Conservation (phyloP, 2,888 invertebrate genomes). For the Cloeon dipterum region DNA sequence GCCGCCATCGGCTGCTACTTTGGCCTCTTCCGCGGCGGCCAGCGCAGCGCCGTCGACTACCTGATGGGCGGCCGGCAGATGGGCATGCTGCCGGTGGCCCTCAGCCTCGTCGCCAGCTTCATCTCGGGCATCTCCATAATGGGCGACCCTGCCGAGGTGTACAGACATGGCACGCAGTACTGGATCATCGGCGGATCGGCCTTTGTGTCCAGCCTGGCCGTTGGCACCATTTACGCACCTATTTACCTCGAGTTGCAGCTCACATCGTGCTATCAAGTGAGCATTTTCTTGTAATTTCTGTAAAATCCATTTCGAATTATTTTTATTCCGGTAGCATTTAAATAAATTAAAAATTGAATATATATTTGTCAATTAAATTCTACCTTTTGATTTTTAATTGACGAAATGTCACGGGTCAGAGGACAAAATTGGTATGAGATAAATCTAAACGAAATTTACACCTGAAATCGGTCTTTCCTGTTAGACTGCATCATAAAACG, state of each 20-base stretch:
- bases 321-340: too few relatives aligned
- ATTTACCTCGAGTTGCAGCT: background rate
- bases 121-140: background rate
- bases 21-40: background rate
- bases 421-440: too few relatives aligned
- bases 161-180: background rate
- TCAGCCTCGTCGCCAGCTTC: background rate
- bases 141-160: background rate
- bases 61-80: background rate
- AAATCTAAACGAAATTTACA: too few relatives aligned
- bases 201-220: background rate
- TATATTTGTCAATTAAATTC: too few relatives aligned
- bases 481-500: too few relatives aligned
- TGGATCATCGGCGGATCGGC: background rate
- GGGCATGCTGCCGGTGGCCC: background rate
- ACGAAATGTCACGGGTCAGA: too few relatives aligned
- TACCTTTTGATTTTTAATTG: too few relatives aligned
- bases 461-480: too few relatives aligned
- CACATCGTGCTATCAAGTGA: background rate
- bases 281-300: too few relatives aligned
- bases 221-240: background rate
- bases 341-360: too few relatives aligned
- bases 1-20: background rate
- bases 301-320: too few relatives aligned
- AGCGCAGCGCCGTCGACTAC: background rate